Conservation (phyloP, 1,140 invertebrate species). For the Euura saliciscinereae region DNA sequence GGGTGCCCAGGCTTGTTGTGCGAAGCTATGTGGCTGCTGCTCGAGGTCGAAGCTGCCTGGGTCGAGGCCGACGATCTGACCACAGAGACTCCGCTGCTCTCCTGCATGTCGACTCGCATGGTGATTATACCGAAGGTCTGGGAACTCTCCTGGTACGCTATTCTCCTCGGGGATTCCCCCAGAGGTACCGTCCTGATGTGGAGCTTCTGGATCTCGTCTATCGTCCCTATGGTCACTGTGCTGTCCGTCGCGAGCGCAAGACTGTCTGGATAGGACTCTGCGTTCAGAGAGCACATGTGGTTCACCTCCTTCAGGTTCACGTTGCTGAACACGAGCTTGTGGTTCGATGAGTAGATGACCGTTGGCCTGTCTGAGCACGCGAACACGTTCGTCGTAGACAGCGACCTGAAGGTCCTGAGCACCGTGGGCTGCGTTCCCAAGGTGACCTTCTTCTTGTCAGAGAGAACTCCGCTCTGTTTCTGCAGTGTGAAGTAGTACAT, state of each 20-base stretch:
- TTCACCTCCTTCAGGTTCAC: conserved; percentile 98
- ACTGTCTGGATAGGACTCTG: conserved; percentile 92
- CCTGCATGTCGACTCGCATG: conserved; percentile 85
- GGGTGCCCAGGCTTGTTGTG: conserved; percentile 61
- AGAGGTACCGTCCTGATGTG: conserved; percentile 95
- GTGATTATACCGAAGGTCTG: conserved; percentile 96
- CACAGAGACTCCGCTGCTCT: conserved; percentile 70
- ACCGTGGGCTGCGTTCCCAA: conserved; percentile 97
- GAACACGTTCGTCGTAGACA: conserved; percentile 96
- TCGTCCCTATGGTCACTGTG: conserved; percentile 95
- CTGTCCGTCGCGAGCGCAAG: conserved; percentile 93
- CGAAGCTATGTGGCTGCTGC: conserved; percentile 55
- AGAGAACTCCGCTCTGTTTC: conserved; percentile 71
- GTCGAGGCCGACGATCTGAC: conserved; percentile 80
- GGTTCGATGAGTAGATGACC: conserved; percentile 98
- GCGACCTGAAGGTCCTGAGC: conserved; percentile 87
- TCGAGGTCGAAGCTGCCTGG: conserved; percentile 63
- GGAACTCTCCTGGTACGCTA: conserved; percentile 93
- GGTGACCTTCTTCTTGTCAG: conserved; percentile 90
- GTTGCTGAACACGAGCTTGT: conserved; percentile 99
- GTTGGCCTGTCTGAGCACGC: conserved; percentile 98
- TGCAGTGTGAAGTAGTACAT: conserved; percentile 95
- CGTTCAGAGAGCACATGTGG: conserved; percentile 97
- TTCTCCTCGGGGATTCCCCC: conserved; percentile 91
- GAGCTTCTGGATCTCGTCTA: conserved; percentile 98